Percentiles rank a stretch among this genome's conserved stretches.
These are phyloP conservation scores for Mustela nigripes DNA, from an alignment of 2,113 vertebrate species.

Conservation along the genomic window DNA sequence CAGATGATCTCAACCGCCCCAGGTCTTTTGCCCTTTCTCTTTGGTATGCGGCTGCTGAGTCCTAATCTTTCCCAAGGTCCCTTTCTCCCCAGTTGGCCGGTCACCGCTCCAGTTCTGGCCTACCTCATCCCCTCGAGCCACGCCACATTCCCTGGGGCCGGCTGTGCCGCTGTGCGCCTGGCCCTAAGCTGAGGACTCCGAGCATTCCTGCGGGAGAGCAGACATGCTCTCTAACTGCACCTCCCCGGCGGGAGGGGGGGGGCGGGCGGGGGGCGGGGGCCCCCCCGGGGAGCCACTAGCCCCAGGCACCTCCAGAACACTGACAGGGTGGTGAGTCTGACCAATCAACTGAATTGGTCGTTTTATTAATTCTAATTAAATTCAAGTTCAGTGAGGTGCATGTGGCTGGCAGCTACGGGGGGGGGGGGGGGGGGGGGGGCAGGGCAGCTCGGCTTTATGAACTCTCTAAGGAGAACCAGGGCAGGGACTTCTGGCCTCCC, in stretches of 20 bases:
- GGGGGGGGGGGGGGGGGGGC: accelerated
- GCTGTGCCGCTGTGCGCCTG: accelerated
- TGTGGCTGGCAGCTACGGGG: accelerated
- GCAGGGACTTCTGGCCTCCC: not conserved
- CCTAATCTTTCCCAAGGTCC: not conserved
- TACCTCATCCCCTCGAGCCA: not conserved
- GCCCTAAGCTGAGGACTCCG: not conserved
- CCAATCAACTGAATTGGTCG: not conserved
- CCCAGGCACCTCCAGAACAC: accelerated
- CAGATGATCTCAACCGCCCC: not conserved
- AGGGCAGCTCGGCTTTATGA: accelerated
- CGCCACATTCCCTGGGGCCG: accelerated
- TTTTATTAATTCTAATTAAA: not conserved
- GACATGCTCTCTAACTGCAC: not conserved
- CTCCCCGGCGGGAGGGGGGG: not conserved
- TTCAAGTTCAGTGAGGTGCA: not conserved
- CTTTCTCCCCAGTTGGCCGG: not conserved
- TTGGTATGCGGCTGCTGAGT: not conserved
- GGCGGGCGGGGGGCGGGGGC: too few species aligned
- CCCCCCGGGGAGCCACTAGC: not conserved
- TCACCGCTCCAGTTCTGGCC: not conserved
- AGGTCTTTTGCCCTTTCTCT: not conserved
- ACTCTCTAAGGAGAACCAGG: not conserved
- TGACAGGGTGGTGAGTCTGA: too few species aligned
- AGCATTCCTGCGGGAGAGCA: accelerated